Evolutionary conservation across 2,888 invertebrate genomes (phyloP), one percentile per base, ranked within the genome.

Genomic region (Argyresthia goedartella): DNA sequence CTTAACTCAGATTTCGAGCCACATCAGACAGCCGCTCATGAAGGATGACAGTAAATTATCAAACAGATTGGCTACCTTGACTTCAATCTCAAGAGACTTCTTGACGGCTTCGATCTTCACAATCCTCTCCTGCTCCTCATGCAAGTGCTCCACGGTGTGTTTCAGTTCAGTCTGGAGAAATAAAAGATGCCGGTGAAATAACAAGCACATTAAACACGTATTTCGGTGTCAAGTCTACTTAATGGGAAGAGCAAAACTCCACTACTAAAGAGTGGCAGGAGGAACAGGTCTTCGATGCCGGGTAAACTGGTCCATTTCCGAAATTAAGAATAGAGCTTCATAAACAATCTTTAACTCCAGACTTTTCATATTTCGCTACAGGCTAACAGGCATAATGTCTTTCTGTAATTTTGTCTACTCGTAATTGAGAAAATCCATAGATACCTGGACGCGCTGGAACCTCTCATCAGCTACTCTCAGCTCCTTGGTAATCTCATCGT

Each of bases 401-500:
- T n/a, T 43, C 15, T 43, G 13, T 43, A 13, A 11, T 13, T 13
- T 13, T 43, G 8, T 11, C 13, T 13, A 13, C 13, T 14, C 13
- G 13, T 7, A 36, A 36, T 36, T 9, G 1, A 46, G 33, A 11
- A 33, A 11, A 33, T 7, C 11, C 2, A 8, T 39, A 9, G 39
- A 8, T 9, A 91, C 91, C 88, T 91, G 89, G 61, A 96, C 94
- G 77, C 96, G 94, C 88, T 97, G 97, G 90, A 92, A 97, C 86
- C 97, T 94, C 86, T 98, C 98, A 76, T 98, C 98, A 72, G 92
- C 92, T 66, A 96, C 91, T 82, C 95, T 93, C 71, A 98, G 89
- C 82, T 98, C 97, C 88, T 96, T 96, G 81, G 95, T 95, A 73
- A 98, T 95, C 87, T 99, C 99, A 76, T 99, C 99, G 80, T 99